These are phyloP conservation scores for Drosophila tristis DNA, from an alignment of 1,140 invertebrate genomes.

Conservation along the genomic window DNA sequence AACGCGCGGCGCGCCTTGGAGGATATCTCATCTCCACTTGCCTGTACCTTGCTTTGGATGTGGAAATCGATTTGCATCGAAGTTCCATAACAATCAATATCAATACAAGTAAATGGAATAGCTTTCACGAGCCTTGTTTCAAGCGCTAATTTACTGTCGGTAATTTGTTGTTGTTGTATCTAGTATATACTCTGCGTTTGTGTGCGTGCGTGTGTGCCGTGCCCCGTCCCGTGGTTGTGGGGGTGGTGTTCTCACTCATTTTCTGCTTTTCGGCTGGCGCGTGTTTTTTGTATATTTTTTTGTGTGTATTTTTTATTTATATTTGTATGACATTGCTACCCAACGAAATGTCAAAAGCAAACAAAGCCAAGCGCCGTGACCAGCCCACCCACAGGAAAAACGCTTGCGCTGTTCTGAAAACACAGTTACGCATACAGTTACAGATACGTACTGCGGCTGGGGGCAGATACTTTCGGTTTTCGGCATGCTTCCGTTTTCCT, in stretches of 20 bases:
- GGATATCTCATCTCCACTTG: no score
- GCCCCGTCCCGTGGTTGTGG: slow-evolving; percentile 17
- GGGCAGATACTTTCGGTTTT: slow-evolving; percentile 60
- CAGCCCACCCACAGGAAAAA: slow-evolving; percentile 55
- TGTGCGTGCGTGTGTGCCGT: slow-evolving; percentile 31
- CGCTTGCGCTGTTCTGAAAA: slow-evolving; percentile 54
- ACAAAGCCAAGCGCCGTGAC: slow-evolving; percentile 63
- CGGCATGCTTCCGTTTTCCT: slow-evolving; percentile 63
- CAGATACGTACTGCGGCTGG: slow-evolving; percentile 19
- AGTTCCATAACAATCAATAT: slow-evolving; percentile 43
- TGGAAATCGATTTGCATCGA: slow-evolving; percentile 33
- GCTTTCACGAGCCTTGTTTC: slow-evolving; percentile 24
- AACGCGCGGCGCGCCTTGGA: no score
- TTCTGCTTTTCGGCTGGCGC: slow-evolving; percentile 50
- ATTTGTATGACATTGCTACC: slow-evolving; percentile 79
- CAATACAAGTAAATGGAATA: slow-evolving; percentile 27
- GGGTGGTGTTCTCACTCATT: slow-evolving; percentile 40
- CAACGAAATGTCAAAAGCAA: slow-evolving; percentile 75
- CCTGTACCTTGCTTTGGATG: no score
- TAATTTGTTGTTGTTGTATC: slow-evolving; percentile 32
- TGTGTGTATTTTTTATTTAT: slow-evolving; percentile 66
- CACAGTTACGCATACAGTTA: slow-evolving; percentile 37
- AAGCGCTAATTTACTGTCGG: slow-evolving; percentile 44
- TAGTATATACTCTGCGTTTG: slow-evolving; percentile 21
- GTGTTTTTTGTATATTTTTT: slow-evolving; percentile 49